A percentile compares a stretch with the other conserved stretches of the same genome.
Conservation (phyloP, 1,140 invertebrate genomes). For the Steinernema feltiae region DNA sequence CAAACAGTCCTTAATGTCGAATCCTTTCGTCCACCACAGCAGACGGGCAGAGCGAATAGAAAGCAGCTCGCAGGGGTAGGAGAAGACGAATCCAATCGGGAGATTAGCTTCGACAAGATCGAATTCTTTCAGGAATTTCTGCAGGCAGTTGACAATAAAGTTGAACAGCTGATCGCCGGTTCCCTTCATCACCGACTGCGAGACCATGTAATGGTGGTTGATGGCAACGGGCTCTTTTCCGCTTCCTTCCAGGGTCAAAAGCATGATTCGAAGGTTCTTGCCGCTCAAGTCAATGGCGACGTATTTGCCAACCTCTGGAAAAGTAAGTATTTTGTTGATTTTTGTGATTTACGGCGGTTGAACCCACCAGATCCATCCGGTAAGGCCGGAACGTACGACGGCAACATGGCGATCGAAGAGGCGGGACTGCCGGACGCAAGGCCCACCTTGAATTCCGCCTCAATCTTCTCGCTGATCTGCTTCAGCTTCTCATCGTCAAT, state of each 20-base stretch:
- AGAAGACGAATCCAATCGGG: constrained; percentile 57
- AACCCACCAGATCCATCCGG: constrained; percentile 52
- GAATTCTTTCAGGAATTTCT: constrained; percentile 57
- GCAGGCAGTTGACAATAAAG: constrained; percentile 57
- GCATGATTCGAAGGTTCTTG: constrained; percentile 54
- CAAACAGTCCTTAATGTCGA: constrained; percentile 56
- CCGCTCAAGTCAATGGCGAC: constrained; percentile 57
- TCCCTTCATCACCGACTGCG: constrained; percentile 56
- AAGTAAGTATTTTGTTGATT: not conserved
- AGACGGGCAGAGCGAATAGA: constrained; percentile 56
- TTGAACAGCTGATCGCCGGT: constrained; percentile 57
- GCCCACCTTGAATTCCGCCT: constrained; percentile 44
- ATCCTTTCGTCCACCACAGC: constrained; percentile 58
- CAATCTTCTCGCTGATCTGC: constrained; percentile 40
- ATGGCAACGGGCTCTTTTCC: constrained; percentile 39
- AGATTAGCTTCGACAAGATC: constrained; percentile 53
- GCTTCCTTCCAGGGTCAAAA: constrained; percentile 43
- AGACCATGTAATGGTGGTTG: constrained; percentile 53
- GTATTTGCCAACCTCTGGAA: constrained; percentile 54
- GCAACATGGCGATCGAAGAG: constrained; percentile 55
- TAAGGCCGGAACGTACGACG: constrained; percentile 51
- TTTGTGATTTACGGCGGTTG: not conserved
- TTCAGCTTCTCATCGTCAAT: constrained; percentile 26
- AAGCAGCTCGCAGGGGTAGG: constrained; percentile 54
- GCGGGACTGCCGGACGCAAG: constrained; percentile 35